Percentiles rank a stretch among this genome's conserved stretches.
Evolutionary conservation across 2,113 vertebrate species (phyloP).

Genomic region (Ornithorhynchus anatinus): DNA sequence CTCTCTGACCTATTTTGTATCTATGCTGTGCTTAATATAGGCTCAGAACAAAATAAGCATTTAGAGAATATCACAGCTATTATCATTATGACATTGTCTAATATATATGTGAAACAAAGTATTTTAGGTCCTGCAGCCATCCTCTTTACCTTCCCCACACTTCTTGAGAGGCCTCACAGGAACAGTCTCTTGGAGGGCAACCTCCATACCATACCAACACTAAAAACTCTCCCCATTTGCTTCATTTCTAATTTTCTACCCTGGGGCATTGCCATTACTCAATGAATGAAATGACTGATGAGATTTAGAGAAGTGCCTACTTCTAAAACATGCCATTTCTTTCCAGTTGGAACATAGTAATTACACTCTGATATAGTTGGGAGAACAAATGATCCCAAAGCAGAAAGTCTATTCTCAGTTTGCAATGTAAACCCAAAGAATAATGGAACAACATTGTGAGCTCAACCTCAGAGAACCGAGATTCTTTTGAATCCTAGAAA

Average conservation of each 20-base stretch:
- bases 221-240: neutral
- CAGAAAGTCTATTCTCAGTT: neutral
- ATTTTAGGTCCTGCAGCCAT: no score
- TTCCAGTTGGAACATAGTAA: slow-evolving; percentile 20
- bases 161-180: no score
- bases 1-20: no score
- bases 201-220: neutral
- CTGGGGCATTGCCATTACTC: neutral
- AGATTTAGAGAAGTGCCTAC: slow-evolving; percentile 1
- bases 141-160: no score
- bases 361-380: slow-evolving; percentile 41
- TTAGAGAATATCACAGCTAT: no score
- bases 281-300: slow-evolving; percentile 27
- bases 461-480: no score
- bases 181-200: no score
- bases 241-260: slow-evolving; percentile 3
- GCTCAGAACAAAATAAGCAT: no score
- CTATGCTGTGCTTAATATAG: no score
- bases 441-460: neutral
- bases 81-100: no score
- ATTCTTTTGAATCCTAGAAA: no score
- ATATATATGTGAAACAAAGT: no score
- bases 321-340: slow-evolving; percentile 16
- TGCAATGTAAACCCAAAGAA: neutral
- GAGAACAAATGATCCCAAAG: slow-evolving; percentile 50